These are phyloP conservation scores for Eupithecia vulgata DNA, from an alignment of 2,888 invertebrate species.

Conservation along the genomic window DNA sequence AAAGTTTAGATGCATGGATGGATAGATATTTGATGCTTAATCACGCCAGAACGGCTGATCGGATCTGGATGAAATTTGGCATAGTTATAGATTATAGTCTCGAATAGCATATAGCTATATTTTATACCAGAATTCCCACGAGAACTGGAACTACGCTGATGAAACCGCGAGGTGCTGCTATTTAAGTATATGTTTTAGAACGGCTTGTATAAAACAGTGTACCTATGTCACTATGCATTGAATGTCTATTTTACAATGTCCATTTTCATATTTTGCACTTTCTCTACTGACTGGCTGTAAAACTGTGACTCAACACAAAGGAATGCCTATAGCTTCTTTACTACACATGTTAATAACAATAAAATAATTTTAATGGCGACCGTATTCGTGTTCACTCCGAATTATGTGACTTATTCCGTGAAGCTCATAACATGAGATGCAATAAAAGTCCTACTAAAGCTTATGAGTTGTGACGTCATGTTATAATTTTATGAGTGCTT, in stretches of 20 bases:
- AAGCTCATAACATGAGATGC: constrained; percentile 51
- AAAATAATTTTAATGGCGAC: constrained; percentile 59
- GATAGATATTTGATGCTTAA: too few relatives aligned
- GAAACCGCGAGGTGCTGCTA: too few relatives aligned
- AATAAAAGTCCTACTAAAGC: constrained; percentile 48
- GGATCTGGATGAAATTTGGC: too few relatives aligned
- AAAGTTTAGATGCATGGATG: too few relatives aligned
- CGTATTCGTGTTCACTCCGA: constrained; percentile 52
- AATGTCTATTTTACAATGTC: background rate
- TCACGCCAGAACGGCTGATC: too few relatives aligned
- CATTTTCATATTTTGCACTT: background rate
- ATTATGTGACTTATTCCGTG: constrained; percentile 56
- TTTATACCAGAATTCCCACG: too few relatives aligned
- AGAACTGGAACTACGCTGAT: too few relatives aligned
- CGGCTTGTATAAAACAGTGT: background rate
- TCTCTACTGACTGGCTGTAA: background rate
- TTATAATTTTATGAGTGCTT: constrained; percentile 30
- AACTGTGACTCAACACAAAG: constrained; percentile 34
- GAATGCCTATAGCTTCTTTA: constrained; percentile 37
- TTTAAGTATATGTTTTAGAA: background rate
- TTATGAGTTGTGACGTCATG: constrained; percentile 43
- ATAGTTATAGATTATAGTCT: too few relatives aligned
- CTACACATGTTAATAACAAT: constrained; percentile 46
- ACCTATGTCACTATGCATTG: background rate
- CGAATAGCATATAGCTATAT: too few relatives aligned